These are phyloP conservation scores for Dryobotodes eremita DNA, from an alignment of 2,888 invertebrate species.

Conservation along the genomic window DNA sequence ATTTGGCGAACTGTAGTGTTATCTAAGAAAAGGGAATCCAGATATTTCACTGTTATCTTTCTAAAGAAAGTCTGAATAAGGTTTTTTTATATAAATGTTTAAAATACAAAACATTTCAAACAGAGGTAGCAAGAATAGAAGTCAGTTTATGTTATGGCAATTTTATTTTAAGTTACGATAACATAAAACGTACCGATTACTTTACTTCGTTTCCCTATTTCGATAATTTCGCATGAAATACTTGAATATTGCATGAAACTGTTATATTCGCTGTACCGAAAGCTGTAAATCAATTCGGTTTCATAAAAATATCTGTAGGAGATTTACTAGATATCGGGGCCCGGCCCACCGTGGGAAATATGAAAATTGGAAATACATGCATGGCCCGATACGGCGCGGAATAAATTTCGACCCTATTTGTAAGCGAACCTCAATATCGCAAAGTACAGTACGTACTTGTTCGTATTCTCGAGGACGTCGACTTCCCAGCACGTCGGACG, in stretches of 20 bases:
- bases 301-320: constrained; percentile 85
- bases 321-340: constrained; percentile 82
- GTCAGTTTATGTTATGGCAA: neutral
- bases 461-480: constrained; percentile 67
- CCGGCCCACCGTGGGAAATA: constrained; percentile 84
- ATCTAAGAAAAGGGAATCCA: constrained; percentile 37
- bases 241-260: constrained; percentile 67
- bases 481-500: constrained; percentile 68
- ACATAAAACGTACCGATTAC: constrained; percentile 26
- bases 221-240: constrained; percentile 56
- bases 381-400: constrained; percentile 79
- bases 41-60: constrained; percentile 38
- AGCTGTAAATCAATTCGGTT: constrained; percentile 82
- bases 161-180: constrained; percentile 18
- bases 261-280: constrained; percentile 69
- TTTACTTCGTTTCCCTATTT: constrained; percentile 34
- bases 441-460: constrained; percentile 65
- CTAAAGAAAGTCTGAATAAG: constrained; percentile 5
- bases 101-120: constrained; percentile 13
- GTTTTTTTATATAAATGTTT: neutral
- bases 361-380: constrained; percentile 88
- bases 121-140: constrained; percentile 4
- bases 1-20: constrained; percentile 59
- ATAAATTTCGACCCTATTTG: constrained; percentile 87
- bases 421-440: constrained; percentile 78